Conservation (phyloP, 2,888 invertebrate species). For the Chymomyza caudatula region DNA sequence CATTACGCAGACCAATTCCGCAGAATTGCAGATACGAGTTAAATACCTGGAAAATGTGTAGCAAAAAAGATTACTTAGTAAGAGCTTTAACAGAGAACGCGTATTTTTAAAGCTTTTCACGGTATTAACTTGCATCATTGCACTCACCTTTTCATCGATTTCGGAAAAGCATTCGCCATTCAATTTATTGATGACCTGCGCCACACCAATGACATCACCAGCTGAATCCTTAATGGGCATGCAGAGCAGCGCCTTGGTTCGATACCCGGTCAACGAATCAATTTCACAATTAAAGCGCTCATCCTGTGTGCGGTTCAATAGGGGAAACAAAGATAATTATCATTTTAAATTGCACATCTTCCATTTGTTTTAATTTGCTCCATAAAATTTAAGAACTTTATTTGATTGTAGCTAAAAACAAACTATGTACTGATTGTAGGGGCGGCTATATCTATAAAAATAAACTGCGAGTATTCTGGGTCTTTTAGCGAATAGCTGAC, state of each 20-base stretch:
- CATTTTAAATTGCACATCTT: background rate
- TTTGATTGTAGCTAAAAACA: background rate
- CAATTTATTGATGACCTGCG: conserved; percentile 96
- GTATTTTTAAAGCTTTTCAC: conserved; percentile 40
- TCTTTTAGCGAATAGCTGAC: background rate
- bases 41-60: conserved; percentile 83
- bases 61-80: background rate
- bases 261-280: conserved; percentile 94
- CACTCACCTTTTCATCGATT: conserved; percentile 85
- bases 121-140: conserved; percentile 14
- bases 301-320: conserved; percentile 81
- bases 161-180: conserved; percentile 90
- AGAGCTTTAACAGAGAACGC: background rate
- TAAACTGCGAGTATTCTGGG: background rate
- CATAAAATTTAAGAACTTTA: background rate
- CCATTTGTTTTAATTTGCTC: background rate
- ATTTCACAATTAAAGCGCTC: conserved; percentile 95
- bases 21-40: conserved; percentile 96
- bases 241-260: conserved; percentile 93
- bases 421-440: too few relatives aligned
- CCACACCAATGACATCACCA: conserved; percentile 97
- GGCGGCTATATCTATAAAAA: too few relatives aligned
- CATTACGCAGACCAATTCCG: conserved; percentile 95
- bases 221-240: conserved; percentile 97
- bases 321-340: conserved; percentile 14